phyloP scores from a whole-genome alignment of 2,797 vertebrate species.

The Sebastes cheni region DNA sequence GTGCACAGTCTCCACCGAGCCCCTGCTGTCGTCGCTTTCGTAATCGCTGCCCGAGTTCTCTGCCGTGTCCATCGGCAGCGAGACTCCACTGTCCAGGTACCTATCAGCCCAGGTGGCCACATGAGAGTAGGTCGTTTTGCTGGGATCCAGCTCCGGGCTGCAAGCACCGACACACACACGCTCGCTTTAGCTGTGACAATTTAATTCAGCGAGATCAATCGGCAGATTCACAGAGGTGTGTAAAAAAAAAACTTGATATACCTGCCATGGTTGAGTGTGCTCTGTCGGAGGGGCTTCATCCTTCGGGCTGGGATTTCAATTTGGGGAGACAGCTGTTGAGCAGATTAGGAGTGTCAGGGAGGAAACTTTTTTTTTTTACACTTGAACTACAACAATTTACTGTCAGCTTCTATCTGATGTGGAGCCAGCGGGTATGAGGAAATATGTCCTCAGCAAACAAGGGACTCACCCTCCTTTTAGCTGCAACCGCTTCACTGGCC shows the following conservation, averaged over 20 bases:
- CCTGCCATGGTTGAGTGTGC: conserved; percentile 71
- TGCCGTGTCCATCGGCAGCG: conserved; percentile 61
- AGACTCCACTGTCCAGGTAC: conserved; percentile 83
- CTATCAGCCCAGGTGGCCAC: conserved; percentile 77
- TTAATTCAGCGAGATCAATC: conserved; percentile 13
- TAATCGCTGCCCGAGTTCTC: conserved; percentile 67
- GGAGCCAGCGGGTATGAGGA: conserved; percentile 10
- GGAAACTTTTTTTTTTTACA: conserved; percentile 10
- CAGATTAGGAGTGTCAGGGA: conserved; percentile 25
- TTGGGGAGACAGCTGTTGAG: conserved; percentile 68
- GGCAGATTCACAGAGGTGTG: not conserved
- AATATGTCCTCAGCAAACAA: conserved; percentile 5
- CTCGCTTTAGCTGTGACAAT: conserved; percentile 23
- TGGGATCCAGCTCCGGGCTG: conserved; percentile 60
- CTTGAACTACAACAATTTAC: conserved; percentile 16
- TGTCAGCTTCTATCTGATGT: conserved; percentile 7
- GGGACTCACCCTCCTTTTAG: conserved; percentile 69
- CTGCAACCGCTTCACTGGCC: conserved; percentile 45
- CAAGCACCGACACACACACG: conserved; percentile 1
- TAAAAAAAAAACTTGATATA: conserved; percentile 25
- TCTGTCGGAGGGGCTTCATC: conserved; percentile 78
- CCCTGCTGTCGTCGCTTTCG: conserved; percentile 77
- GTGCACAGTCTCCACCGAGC: conserved; percentile 68
- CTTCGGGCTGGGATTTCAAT: conserved; percentile 61
- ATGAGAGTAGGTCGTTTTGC: conserved; percentile 51